Evolutionary conservation across 2,888 invertebrate genomes (phyloP), one percentile per base, ranked within the genome.

Genomic region (Papilio gigon): DNA sequence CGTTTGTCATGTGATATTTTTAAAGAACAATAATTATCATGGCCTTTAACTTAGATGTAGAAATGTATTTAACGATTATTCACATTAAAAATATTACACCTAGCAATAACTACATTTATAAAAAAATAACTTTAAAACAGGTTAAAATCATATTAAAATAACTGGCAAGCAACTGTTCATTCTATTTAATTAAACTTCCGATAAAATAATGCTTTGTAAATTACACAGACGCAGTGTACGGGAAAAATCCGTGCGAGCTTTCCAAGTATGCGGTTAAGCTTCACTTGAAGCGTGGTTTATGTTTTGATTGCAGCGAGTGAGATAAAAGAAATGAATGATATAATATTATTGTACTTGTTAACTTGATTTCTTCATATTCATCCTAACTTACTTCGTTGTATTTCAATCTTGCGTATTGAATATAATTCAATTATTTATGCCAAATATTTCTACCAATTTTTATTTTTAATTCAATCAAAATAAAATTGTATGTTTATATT

Each of bases 121-220:
- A 47, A 25, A 22, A 22, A 11, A 25, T 14, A 25, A 22, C 22
- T 20, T 50, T 50, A 25, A 50, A 25, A 1, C 14, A 50, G 14
- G 25, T 14, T 6, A 27, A 53, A 4, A 56, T 17, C 1, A n/a
- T 30, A 56, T 56, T 17, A 56, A n/a, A 27, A 9, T 5, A 9
- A 56, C 50, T 50, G 14, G 14, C 8, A 50, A 50, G 2, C 50
- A 14, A 50, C n/a, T 27, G n/a, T 53, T 53, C 53, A 53, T 14
- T 50, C 25, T 30, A 30, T 9, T 30, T 30, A 56, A 30, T 56
- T 30, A 56, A 56, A 30, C 9, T 30, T 56, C 27, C 30, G 30
- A 56, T 56, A 27, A 56, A 56, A 56, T 56, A 56, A 56, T 30
- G 17, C 30, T 56, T 56, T 56, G 30, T 30, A 56, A 56, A 30